Evolutionary conservation across 2,888 invertebrate species (phyloP).

Genomic region (Syritta pipiens): DNA sequence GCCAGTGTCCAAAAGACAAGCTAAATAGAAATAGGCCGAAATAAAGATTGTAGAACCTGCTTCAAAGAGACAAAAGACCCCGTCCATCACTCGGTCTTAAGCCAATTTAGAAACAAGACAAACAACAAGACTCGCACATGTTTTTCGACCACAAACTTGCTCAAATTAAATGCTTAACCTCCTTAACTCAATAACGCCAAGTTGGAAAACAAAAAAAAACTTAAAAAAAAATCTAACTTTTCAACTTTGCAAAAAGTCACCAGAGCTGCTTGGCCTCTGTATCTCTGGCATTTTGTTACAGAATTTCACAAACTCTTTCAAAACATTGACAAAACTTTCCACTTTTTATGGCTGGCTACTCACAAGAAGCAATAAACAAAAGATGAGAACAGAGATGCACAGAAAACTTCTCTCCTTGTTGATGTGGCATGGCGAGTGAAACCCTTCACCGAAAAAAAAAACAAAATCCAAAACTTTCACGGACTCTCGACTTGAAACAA

Average conservation of each 20-base stretch:
- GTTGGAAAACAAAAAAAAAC: background rate
- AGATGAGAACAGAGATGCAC: slow-evolving; percentile 9
- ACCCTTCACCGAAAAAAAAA: slow-evolving; percentile 11
- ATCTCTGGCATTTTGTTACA: background rate
- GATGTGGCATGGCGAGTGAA: slow-evolving; percentile 17
- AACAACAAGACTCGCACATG: too few species aligned
- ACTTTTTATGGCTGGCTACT: background rate
- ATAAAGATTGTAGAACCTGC: too few species aligned
- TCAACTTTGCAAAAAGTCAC: background rate
- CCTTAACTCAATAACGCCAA: too few species aligned
- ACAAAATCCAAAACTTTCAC: slow-evolving; percentile 34
- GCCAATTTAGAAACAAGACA: too few species aligned
- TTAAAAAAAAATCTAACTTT: background rate
- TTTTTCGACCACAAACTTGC: too few species aligned
- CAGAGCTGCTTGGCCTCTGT: background rate
- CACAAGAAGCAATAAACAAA: slow-evolving; percentile 30
- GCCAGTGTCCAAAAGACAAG: too few species aligned
- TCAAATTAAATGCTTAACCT: too few species aligned
- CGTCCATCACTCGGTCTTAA: too few species aligned
- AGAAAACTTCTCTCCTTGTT: slow-evolving; percentile 27
- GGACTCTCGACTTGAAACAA: slow-evolving; percentile 20
- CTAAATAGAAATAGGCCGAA: too few species aligned
- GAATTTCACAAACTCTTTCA: slow-evolving; percentile 9
- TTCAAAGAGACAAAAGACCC: too few species aligned
- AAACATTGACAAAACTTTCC: slow-evolving; percentile 26